These are phyloP conservation scores for Dromococcyx pavoninus DNA, from an alignment of 2,797 vertebrate genomes.

Conservation along the genomic window DNA sequence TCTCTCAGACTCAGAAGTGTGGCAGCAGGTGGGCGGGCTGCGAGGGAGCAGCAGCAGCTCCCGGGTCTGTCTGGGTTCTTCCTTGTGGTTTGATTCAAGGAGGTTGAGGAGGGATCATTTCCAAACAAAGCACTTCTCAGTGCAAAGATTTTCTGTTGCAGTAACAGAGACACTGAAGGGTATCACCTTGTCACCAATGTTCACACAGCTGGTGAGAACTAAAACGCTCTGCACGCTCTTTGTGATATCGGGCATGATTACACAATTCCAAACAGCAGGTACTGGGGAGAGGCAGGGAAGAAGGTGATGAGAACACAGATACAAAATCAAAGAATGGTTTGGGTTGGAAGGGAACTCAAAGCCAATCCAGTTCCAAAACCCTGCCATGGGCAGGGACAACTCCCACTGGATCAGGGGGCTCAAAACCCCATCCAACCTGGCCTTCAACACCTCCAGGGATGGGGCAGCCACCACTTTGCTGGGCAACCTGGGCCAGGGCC, in stretches of 20 bases:
- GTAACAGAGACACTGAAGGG: not conserved
- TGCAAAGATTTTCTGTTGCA: accelerated
- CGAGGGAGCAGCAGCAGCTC: not conserved
- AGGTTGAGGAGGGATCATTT: not conserved
- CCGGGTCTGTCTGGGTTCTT: accelerated
- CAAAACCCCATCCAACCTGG: no score
- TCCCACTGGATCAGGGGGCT: no score
- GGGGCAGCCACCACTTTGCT: no score
- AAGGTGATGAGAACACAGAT: not conserved
- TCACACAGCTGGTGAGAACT: not conserved
- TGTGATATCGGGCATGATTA: accelerated
- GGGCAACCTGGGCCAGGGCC: no score
- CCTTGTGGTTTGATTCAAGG: no score
- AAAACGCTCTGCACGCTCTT: not conserved
- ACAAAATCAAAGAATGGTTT: no score
- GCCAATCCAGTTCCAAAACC: no score
- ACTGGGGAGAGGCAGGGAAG: not conserved
- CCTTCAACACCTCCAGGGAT: no score
- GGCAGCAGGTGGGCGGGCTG: not conserved
- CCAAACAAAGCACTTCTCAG: not conserved
- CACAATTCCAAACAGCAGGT: not conserved
- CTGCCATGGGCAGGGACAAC: no score
- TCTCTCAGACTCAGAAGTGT: not conserved
- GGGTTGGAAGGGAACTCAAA: no score
- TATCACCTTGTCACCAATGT: not conserved